Evolutionary conservation across 2,888 invertebrate species (phyloP).

Genomic region (Monopis laevigella): DNA sequence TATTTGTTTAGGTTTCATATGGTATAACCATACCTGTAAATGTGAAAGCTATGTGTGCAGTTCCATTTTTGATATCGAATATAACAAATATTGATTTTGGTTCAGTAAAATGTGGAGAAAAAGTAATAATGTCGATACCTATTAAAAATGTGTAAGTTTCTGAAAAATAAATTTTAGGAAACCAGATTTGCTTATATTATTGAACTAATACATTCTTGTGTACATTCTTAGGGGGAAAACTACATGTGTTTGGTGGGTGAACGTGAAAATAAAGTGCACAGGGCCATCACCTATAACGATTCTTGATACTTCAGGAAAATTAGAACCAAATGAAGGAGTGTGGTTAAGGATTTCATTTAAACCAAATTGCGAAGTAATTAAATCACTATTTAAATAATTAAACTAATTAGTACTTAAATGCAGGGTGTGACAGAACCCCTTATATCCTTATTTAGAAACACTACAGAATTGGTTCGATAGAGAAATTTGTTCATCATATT

Average conservation of each 20-base stretch:
- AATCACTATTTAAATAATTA: slow-evolving; percentile 1
- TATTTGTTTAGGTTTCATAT: slow-evolving; percentile 51
- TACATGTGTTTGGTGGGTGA: slow-evolving; percentile 63
- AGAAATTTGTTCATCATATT: neutral
- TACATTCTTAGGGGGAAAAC: slow-evolving; percentile 57
- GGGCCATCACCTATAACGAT: slow-evolving; percentile 41
- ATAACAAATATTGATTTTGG: slow-evolving; percentile 59
- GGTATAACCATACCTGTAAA: slow-evolving; percentile 68
- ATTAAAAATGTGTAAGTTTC: slow-evolving; percentile 66
- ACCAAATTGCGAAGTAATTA: slow-evolving; percentile 51
- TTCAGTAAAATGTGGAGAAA: slow-evolving; percentile 67
- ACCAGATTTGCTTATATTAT: neutral
- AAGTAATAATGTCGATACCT: slow-evolving; percentile 57
- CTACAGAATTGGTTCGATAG: neutral
- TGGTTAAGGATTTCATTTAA: slow-evolving; percentile 67
- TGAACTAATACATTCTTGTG: neutral
- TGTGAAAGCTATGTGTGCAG: slow-evolving; percentile 65
- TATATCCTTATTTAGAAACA: no score
- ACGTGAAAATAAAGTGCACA: slow-evolving; percentile 36
- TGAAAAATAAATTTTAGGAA: neutral
- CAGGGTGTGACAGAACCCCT: no score
- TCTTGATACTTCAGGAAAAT: slow-evolving; percentile 49
- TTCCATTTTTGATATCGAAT: slow-evolving; percentile 60
- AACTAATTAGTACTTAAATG: no score
- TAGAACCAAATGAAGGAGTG: slow-evolving; percentile 55